A percentile compares a stretch with the other conserved stretches of the same genome.
phyloP scores from a whole-genome alignment of 2,888 invertebrate genomes.

The Fragum sueziense region DNA sequence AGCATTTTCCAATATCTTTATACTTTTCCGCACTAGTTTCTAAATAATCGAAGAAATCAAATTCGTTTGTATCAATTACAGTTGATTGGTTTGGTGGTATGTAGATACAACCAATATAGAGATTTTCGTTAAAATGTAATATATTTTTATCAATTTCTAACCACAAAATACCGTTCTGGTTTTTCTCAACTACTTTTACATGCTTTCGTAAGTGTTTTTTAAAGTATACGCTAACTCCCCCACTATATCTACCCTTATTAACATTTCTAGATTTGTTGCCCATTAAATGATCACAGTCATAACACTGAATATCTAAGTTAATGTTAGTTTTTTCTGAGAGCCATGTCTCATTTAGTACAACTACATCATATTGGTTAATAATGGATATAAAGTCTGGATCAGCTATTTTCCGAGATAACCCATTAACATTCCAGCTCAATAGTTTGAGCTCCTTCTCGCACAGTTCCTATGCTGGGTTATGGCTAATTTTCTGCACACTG shows the following conservation, averaged over 20 bases:
- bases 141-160: slow-evolving; percentile 3
- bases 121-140: slow-evolving; percentile 3
- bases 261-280: slow-evolving; percentile 22
- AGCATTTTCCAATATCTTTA: neutral
- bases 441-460: no score
- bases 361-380: no score
- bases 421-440: no score
- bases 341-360: no score
- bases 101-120: slow-evolving; percentile 23
- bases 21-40: neutral
- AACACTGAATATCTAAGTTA: neutral
- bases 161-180: slow-evolving; percentile 1
- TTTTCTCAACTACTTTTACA: neutral
- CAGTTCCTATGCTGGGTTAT: no score
- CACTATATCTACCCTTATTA: slow-evolving; percentile 19
- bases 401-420: no score
- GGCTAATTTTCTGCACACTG: neutral
- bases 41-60: slow-evolving; percentile 6
- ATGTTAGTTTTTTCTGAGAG: no score
- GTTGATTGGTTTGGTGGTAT: slow-evolving; percentile 25
- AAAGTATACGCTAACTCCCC: slow-evolving; percentile 8
- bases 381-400: no score
- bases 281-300: slow-evolving; percentile 19
- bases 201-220: neutral
- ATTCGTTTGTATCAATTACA: slow-evolving; percentile 1